Evolutionary conservation across 2,888 invertebrate genomes (phyloP).

Genomic region (Archips crataeganus): DNA sequence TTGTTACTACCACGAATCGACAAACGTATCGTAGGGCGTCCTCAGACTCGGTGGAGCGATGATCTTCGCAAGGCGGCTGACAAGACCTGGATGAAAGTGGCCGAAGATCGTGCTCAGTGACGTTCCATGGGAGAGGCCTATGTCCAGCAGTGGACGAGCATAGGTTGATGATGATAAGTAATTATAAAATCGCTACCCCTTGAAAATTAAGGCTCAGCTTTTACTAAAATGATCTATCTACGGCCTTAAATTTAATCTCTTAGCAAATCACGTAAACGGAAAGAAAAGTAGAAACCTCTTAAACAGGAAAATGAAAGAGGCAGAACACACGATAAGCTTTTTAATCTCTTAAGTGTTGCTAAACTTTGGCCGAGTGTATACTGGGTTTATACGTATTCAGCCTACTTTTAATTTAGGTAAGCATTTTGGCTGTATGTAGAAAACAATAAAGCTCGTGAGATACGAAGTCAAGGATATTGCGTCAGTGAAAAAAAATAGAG

Average conservation of each 20-base stretch:
- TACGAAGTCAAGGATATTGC: not conserved
- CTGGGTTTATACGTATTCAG: not conserved
- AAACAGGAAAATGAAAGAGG: conserved; percentile 79
- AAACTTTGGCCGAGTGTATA: conserved; percentile 33
- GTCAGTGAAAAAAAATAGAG: not conserved
- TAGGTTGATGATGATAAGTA: too few relatives aligned
- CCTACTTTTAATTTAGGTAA: conserved; percentile 3
- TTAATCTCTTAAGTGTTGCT: conserved; percentile 79
- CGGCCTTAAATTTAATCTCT: conserved; percentile 72
- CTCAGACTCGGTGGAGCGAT: too few relatives aligned
- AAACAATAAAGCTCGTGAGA: not conserved
- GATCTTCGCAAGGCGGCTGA: too few relatives aligned
- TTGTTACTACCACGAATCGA: too few relatives aligned
- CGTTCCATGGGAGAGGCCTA: too few relatives aligned
- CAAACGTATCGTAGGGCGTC: too few relatives aligned
- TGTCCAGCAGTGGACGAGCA: too few relatives aligned
- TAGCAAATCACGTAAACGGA: conserved; percentile 70
- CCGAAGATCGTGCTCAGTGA: too few relatives aligned
- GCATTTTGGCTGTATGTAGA: conserved; percentile 2
- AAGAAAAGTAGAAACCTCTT: conserved; percentile 74
- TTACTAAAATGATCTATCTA: conserved; percentile 43
- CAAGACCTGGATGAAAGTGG: too few relatives aligned
- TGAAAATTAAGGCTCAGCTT: conserved; percentile 35
- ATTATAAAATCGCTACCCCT: not conserved
- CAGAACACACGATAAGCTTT: conserved; percentile 78